Base-by-base conservation (phyloP, 2,888 invertebrate species). In the Torymus aiolomorphi region DNA sequence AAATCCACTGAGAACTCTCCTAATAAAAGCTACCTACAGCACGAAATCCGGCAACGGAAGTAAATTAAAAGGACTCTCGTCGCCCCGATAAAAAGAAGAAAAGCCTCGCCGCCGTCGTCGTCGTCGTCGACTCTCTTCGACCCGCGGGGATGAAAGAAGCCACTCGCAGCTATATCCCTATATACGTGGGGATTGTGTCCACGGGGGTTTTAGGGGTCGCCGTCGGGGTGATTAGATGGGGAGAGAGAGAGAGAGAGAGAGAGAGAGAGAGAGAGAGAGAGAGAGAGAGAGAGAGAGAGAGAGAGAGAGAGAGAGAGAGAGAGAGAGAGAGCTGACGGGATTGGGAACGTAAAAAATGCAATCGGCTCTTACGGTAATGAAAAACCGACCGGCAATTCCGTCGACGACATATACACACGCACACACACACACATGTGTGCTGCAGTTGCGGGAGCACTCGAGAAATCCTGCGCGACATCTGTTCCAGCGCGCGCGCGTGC, bases 341-440 rank as follows among this genome's bases (percentile, higher is more conserved):
- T 81, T 62, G 80, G 71, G 84, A 82, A 80, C 83, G 83, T 80
- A 90, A 89, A 90, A 90, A 90, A 90, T 88, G 89, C 90, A 89
- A 89, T 90, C 90, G 89, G 88, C 89, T 89, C 88, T 90, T 89
- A 89, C 87, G 86, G 87, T 89, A 89, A 89, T 90, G 89, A 90
- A 90, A 89, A 88, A 78, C 69, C 86, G 83, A 85, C 52, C 62
- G 59, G 51, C 70, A 69, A 78, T 74, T 63, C 31, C 74, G 20
- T 12, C 49, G 16, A 16, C 49, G 49, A n/a, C 18, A 52, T 2
- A 18, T n/a, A 10, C 14, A 20, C 57, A 72, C 31, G 52, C 24
- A 42, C 51, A n/a, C 67, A 5, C 73, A 11, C 14, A 18, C 49
- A 62, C 8, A 16, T 71, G 79, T 59, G 51, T 57, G 11, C 20